A percentile compares a stretch with the other conserved stretches of the same genome.
Conservation (phyloP, 1,140 invertebrate genomes). For the Drosophila aff. region DNA sequence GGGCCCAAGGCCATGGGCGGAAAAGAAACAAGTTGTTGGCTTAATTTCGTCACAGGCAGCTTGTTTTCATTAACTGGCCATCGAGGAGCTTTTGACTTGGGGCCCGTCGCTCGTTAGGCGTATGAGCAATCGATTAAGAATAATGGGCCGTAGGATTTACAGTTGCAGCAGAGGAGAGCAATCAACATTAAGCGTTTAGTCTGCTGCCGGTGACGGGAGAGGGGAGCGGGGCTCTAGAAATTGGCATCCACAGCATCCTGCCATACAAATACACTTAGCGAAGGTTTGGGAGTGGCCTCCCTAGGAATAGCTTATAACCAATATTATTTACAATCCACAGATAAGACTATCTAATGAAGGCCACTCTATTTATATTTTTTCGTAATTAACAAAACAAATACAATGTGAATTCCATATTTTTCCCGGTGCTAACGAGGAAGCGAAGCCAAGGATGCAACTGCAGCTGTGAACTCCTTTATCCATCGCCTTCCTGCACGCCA, state of each 20-base stretch:
- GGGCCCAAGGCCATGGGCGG: conserved; percentile 13
- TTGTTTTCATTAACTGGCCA: conserved; percentile 80
- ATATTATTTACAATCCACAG: neutral
- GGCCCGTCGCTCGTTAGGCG: conserved; percentile 65
- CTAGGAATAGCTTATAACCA: neutral
- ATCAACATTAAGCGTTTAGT: conserved; percentile 79
- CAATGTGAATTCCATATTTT: conserved; percentile 4
- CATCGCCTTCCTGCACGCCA: neutral
- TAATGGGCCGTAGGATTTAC: conserved; percentile 72
- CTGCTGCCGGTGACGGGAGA: neutral
- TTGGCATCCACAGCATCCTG: neutral
- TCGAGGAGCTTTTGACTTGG: conserved; percentile 40
- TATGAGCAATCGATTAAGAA: conserved; percentile 79
- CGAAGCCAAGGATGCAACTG: neutral
- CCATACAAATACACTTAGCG: conserved; percentile 3
- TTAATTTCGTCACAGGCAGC: conserved; percentile 76
- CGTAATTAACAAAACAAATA: conserved; percentile 4
- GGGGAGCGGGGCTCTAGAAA: neutral
- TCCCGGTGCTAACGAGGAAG: conserved; percentile 3
- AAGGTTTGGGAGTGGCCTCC: neutral
- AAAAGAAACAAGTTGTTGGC: conserved; percentile 61
- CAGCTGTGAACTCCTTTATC: neutral
- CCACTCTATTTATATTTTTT: neutral
- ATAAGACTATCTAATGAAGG: neutral
- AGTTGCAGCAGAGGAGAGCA: conserved; percentile 57